Percentiles rank a stretch among this genome's conserved stretches.
These are phyloP conservation scores for Lordiphosa mommai DNA, from an alignment of 1,140 invertebrate genomes.

Conservation along the genomic window DNA sequence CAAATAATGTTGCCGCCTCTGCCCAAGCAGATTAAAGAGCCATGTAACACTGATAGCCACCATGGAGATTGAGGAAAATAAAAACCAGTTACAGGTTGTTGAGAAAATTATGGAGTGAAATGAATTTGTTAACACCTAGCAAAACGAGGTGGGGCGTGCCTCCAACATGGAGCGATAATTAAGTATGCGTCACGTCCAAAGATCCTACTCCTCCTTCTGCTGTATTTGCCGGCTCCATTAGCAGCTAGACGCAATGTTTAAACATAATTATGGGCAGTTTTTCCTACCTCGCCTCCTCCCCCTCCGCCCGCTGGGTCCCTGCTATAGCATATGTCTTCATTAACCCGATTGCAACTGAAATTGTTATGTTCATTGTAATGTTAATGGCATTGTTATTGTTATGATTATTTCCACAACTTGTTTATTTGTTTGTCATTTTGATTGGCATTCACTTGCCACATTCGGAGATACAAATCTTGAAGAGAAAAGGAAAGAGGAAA, in stretches of 20 bases:
- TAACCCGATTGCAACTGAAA: slow-evolving; percentile 30
- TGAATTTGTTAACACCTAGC: slow-evolving; percentile 76
- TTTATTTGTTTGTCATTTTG: slow-evolving; percentile 66
- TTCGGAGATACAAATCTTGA: slow-evolving; percentile 41
- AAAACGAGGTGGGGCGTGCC: slow-evolving; percentile 42
- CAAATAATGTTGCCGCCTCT: slow-evolving; percentile 75
- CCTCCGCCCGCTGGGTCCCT: not conserved
- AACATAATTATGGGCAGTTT: slow-evolving; percentile 48
- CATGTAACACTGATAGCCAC: slow-evolving; percentile 64
- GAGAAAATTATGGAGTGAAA: slow-evolving; percentile 66
- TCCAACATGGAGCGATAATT: slow-evolving; percentile 53
- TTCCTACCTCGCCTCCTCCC: not conserved
- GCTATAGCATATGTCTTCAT: slow-evolving; percentile 53
- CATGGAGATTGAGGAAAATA: slow-evolving; percentile 15
- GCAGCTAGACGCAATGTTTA: slow-evolving; percentile 58
- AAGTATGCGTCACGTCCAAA: slow-evolving; percentile 55
- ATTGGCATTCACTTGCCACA: slow-evolving; percentile 75
- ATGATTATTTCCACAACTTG: slow-evolving; percentile 47
- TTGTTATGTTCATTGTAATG: slow-evolving; percentile 50
- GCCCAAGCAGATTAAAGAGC: slow-evolving; percentile 54
- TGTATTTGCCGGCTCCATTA: slow-evolving; percentile 57
- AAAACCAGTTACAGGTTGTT: slow-evolving; percentile 67
- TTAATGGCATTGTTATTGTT: slow-evolving; percentile 63
- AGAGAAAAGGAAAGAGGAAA: slow-evolving; percentile 5
- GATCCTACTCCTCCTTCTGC: slow-evolving; percentile 1